phyloP scores from a whole-genome alignment of 2,797 vertebrate species.

The Fratercula arctica region DNA sequence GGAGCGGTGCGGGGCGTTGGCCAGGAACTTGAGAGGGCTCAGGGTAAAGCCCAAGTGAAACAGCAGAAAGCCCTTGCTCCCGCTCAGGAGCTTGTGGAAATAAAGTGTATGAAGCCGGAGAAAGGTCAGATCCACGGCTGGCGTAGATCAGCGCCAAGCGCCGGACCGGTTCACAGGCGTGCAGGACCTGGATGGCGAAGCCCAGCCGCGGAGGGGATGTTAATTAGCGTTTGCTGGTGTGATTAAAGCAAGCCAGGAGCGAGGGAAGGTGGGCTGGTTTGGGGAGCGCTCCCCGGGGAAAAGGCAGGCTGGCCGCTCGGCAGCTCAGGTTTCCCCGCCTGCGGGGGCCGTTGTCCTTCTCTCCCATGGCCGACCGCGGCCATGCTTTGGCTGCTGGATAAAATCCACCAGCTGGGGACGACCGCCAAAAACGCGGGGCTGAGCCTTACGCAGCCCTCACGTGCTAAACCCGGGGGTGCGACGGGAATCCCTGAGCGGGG shows the following conservation, averaged over 20 bases:
- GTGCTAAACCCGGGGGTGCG: background rate
- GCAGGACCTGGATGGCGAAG: background rate
- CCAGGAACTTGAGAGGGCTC: fast-evolving
- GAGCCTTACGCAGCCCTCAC: fast-evolving
- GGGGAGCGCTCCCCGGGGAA: background rate
- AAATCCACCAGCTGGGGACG: background rate
- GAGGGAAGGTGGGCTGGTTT: background rate
- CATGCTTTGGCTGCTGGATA: fast-evolving
- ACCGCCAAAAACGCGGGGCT: background rate
- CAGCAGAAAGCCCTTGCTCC: background rate
- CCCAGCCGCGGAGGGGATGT: background rate
- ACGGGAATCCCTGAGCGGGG: background rate
- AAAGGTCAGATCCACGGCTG: background rate
- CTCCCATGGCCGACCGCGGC: fast-evolving
- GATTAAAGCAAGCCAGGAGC: background rate
- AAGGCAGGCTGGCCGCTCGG: background rate
- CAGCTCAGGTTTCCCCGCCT: background rate
- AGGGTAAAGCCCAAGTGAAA: fast-evolving
- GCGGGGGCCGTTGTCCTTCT: background rate
- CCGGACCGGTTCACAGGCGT: fast-evolving
- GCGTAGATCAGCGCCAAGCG: background rate
- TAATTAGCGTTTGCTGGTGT: background rate
- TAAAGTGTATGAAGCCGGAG: background rate
- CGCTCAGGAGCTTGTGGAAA: background rate
- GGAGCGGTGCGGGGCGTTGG: fast-evolving